Conservation (phyloP, 2,888 invertebrate species). For the Polymixis flavicincta region DNA sequence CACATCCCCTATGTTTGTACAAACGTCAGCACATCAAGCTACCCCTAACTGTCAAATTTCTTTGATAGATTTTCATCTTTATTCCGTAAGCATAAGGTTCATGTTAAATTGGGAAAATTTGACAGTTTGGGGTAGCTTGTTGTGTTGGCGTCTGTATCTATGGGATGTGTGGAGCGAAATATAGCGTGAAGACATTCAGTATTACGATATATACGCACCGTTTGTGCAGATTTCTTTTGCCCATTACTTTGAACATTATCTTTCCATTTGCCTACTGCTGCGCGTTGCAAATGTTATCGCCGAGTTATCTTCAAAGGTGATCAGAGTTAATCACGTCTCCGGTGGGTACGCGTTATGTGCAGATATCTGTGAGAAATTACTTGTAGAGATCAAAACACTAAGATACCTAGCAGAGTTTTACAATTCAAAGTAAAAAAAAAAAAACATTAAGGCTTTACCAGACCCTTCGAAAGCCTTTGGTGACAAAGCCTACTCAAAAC, state of each 20-base stretch:
- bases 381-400: constrained; percentile 1
- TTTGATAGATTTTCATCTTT: too few relatives aligned
- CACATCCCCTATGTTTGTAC: too few relatives aligned
- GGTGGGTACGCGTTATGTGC: constrained; percentile 14
- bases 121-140: too few relatives aligned
- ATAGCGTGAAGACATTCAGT: background rate
- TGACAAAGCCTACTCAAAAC: background rate
- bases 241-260: constrained; percentile 1
- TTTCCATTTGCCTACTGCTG: constrained; percentile 4
- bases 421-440: background rate
- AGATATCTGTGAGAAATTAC: constrained; percentile 24
- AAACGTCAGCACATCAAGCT: too few relatives aligned
- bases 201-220: background rate
- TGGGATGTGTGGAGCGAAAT: background rate
- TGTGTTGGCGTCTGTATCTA: too few relatives aligned
- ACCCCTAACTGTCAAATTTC: too few relatives aligned
- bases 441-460: background rate
- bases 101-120: too few relatives aligned
- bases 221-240: background rate
- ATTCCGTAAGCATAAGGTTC: too few relatives aligned
- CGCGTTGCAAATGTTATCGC: constrained; percentile 31
- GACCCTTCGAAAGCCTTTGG: background rate
- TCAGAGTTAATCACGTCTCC: constrained; percentile 31
- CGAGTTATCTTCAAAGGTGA: constrained; percentile 46
- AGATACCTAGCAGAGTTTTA: background rate